Evolutionary conservation across 2,797 vertebrate genomes (phyloP), one percentile per base, ranked within the genome.

Genomic region (Chromis chromis): DNA sequence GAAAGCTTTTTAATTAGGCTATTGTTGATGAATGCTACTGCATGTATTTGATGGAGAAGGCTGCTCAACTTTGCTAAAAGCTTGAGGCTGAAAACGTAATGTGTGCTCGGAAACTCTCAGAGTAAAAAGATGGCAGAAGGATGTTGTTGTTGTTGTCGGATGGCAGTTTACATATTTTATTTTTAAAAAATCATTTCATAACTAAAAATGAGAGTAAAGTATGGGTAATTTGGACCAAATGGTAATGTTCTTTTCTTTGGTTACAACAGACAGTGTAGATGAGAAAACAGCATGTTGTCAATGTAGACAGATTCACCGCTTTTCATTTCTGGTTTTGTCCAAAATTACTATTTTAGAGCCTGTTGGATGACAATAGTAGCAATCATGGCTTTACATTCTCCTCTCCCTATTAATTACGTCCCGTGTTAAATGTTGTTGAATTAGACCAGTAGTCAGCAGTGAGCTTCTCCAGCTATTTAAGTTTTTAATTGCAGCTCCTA

Each of bases 1-100:
- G 91, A 95, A 94, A 95, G 95, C 94, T 94, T 95, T 95, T 94
- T 94, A 94, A 95, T 95, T 91, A 94, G 50, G 78, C 81, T 80
- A 61, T 87, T 87, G 86, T 82, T 89, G 87, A 91, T 87, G 76
- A 87, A 89, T 84, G 81, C 71, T 81, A 84, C 82, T 85, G 85
- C 86, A 76, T 39, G 70, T 85, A 78, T 88, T 90, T 89, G 83
- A 90, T 87, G 82, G 79, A 84, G 73, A 86, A 69, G 78, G 89
- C 69, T 88, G 73, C 81, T 83, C 78, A 91, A 93, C 88, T 90
- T 86, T 82, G 72, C 88, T 91, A 93, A 94, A 94, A 94, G 92
- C 90, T 75, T 76, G 70, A 67, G 66, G 61, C 63, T 80, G 63
- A 74, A 83, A 69, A 84, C 52, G 14, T 56, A 72, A 76, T 50